Evolutionary conservation across 2,888 invertebrate genomes (phyloP).

Genomic region (Lathronympha strigana): DNA sequence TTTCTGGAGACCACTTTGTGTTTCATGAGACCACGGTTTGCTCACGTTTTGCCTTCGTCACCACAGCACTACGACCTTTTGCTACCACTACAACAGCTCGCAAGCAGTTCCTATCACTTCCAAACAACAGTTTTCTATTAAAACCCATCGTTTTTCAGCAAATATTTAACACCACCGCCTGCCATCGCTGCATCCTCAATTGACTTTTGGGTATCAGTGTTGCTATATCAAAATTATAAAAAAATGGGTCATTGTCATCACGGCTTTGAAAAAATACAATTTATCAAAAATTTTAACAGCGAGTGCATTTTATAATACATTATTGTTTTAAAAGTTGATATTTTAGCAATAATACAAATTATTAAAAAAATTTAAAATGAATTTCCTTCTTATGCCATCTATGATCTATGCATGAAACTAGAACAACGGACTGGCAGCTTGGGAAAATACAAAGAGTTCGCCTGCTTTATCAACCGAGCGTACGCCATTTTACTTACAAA

Average conservation of each 20-base stretch:
- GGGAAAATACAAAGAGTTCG: constrained; percentile 18
- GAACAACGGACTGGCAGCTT: constrained; percentile 11
- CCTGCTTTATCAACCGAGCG: constrained; percentile 55
- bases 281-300: neutral
- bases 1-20: constrained; percentile 31
- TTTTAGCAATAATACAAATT: too few species aligned
- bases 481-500: constrained; percentile 81
- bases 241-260: constrained; percentile 27
- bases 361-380: neutral
- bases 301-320: neutral
- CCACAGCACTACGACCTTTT: constrained; percentile 12
- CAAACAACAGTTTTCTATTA: constrained; percentile 46
- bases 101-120: constrained; percentile 43
- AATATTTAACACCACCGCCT: constrained; percentile 42
- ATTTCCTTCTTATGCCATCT: constrained; percentile 18
- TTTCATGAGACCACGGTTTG: constrained; percentile 29
- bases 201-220: constrained; percentile 32
- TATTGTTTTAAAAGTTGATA: neutral
- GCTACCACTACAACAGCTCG: constrained; percentile 24
- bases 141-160: constrained; percentile 55
- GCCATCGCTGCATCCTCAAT: constrained; percentile 39
- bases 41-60: constrained; percentile 4
- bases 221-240: constrained; percentile 20
- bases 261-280: neutral
- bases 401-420: neutral